These are phyloP conservation scores for Prosopocoilus inquinatus DNA, from an alignment of 2,888 invertebrate genomes.

Conservation along the genomic window DNA sequence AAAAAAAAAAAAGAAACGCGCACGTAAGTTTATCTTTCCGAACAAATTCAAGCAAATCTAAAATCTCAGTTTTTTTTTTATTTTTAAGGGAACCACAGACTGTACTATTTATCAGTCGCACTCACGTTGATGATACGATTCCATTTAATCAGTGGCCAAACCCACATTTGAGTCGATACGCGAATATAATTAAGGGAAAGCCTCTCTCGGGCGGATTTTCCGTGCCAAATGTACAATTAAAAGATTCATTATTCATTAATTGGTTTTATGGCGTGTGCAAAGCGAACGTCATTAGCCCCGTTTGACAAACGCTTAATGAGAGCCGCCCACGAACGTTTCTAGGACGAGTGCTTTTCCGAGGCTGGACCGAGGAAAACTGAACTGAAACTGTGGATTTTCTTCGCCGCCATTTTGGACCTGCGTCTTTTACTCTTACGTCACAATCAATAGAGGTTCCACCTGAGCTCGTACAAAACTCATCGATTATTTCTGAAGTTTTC, in stretches of 20 bases:
- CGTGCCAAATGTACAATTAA: too few relatives aligned
- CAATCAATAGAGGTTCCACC: conserved; percentile 44
- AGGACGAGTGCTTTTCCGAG: conserved; percentile 20
- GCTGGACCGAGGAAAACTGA: conserved; percentile 34
- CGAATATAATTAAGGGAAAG: too few relatives aligned
- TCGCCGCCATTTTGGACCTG: conserved; percentile 46
- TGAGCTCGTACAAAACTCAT: conserved; percentile 6
- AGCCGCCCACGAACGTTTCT: background rate
- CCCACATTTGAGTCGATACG: conserved; percentile 5
- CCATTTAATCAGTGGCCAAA: conserved; percentile 8
- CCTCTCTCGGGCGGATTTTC: too few relatives aligned
- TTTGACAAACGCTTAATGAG: background rate
- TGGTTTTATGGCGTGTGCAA: too few relatives aligned
- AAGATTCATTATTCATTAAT: too few relatives aligned
- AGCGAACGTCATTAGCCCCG: background rate
- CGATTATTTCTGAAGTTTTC: conserved; percentile 8
- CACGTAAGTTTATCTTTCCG: too few relatives aligned
- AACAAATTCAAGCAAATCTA: too few relatives aligned
- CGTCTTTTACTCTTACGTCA: conserved; percentile 45
- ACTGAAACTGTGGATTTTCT: conserved; percentile 35
- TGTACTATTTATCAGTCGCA: too few relatives aligned
- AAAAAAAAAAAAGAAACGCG: too few relatives aligned
- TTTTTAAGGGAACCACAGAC: too few relatives aligned
- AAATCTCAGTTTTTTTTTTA: too few relatives aligned
- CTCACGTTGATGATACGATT: too few relatives aligned